Percentiles rank a stretch among this genome's conserved stretches.
phyloP scores from a whole-genome alignment of 1,140 invertebrate species.

The Sitobion miscanthi region DNA sequence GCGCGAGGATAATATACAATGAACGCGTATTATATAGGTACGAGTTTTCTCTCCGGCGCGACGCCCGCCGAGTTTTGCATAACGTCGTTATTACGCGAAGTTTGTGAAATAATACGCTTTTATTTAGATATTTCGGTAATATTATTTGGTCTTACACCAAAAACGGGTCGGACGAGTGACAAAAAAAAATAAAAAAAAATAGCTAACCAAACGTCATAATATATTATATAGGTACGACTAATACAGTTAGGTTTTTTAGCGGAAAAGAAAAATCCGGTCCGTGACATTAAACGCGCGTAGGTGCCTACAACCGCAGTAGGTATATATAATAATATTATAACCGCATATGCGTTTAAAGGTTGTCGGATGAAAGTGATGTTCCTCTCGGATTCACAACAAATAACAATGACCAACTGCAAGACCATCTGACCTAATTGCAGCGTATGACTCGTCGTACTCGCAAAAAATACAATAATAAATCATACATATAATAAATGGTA shows the following conservation, averaged over 20 bases:
- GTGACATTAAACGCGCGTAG: slow-evolving; percentile 30
- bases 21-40: too few species aligned
- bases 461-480: background rate
- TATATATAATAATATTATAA: background rate
- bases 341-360: slow-evolving; percentile 25
- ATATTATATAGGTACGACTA: background rate
- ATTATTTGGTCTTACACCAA: background rate
- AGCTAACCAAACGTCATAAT: background rate
- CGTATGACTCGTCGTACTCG: background rate
- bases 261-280: slow-evolving; percentile 33
- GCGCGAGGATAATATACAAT: background rate
- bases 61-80: background rate
- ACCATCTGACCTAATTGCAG: slow-evolving; percentile 17
- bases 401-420: slow-evolving; percentile 1
- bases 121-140: background rate
- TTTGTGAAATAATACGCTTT: background rate
- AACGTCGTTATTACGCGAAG: slow-evolving; percentile 13
- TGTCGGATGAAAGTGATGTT: slow-evolving; percentile 39
- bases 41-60: background rate
- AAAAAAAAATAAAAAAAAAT: background rate
- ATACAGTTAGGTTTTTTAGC: slow-evolving; percentile 34
- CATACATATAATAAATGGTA: background rate
- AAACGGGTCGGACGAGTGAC: slow-evolving; percentile 6
- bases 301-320: too few species aligned
- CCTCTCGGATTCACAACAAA: slow-evolving; percentile 1